Percentiles rank a stretch among this genome's conserved stretches.
These are phyloP conservation scores for Germaria angustata DNA, from an alignment of 2,888 invertebrate genomes.

Conservation along the genomic window DNA sequence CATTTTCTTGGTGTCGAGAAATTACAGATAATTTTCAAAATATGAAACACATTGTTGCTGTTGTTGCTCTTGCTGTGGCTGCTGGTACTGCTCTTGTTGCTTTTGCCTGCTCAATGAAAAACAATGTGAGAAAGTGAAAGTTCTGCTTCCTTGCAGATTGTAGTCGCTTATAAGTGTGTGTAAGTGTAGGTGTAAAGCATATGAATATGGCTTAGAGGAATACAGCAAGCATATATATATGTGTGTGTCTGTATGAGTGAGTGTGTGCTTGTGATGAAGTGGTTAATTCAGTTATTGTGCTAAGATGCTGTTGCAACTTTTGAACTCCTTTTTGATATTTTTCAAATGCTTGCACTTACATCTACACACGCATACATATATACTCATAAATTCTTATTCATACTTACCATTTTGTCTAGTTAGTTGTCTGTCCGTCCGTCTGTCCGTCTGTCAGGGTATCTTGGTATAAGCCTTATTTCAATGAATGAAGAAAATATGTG, in stretches of 20 bases:
- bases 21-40: constrained; percentile 75
- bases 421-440: not conserved
- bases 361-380: constrained; percentile 35
- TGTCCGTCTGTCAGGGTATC: not conserved
- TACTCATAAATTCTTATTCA: not conserved
- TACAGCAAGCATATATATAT: constrained; percentile 3
- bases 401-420: not conserved
- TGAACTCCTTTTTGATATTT: constrained; percentile 68
- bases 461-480: constrained; percentile 26
- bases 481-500: constrained; percentile 62
- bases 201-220: constrained; percentile 11
- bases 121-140: constrained; percentile 63
- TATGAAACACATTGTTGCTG: constrained; percentile 45
- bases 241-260: constrained; percentile 8
- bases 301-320: constrained; percentile 65
- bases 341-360: constrained; percentile 75
- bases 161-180: not conserved
- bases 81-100: constrained; percentile 17
- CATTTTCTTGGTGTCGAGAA: constrained; percentile 70
- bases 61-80: constrained; percentile 50
- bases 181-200: not conserved
- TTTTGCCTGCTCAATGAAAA: constrained; percentile 34
- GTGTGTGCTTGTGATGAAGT: constrained; percentile 28
- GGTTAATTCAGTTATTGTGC: constrained; percentile 47
- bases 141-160: constrained; percentile 10